Evolutionary conservation across 2,888 invertebrate genomes (phyloP).

Genomic region (Phyllotreta cruciferae): DNA sequence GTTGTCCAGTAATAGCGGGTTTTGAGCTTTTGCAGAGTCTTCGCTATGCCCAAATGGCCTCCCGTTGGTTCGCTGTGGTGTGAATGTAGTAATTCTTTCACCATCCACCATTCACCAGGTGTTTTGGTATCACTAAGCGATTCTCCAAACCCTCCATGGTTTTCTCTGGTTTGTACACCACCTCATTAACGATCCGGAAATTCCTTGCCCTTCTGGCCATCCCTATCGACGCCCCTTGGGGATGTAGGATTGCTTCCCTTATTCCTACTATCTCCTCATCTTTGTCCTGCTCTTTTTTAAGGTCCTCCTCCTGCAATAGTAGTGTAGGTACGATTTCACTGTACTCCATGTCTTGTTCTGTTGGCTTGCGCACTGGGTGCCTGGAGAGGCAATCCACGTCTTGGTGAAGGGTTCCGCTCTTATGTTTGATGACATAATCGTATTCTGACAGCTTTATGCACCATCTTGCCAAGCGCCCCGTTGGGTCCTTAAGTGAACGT

Average conservation of each 20-base stretch:
- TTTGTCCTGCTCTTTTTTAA: conserved; percentile 1
- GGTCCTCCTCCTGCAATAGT: background rate
- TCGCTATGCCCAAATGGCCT: conserved; percentile 40
- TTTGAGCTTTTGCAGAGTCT: conserved; percentile 39
- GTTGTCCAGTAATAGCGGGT: conserved; percentile 39
- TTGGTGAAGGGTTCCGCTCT: too few species aligned
- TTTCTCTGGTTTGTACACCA: background rate
- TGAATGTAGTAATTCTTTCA: conserved; percentile 39
- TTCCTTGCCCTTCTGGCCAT: background rate
- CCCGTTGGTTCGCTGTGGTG: conserved; percentile 27
- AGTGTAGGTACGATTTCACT: background rate
- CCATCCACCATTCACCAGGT: conserved; percentile 24
- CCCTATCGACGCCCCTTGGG: background rate
- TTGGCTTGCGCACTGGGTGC: background rate
- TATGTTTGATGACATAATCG: too few species aligned
- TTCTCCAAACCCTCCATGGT: conserved; percentile 20
- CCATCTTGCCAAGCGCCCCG: background rate
- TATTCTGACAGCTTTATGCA: too few species aligned
- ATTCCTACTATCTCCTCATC: background rate
- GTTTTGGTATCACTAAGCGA: conserved; percentile 39
- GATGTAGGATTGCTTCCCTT: background rate
- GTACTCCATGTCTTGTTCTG: background rate
- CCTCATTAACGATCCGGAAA: background rate
- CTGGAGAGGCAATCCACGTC: background rate
- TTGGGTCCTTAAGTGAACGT: conserved; percentile 3